phyloP scores from a whole-genome alignment of 2,797 vertebrate genomes.

The Graptemys geographica region DNA sequence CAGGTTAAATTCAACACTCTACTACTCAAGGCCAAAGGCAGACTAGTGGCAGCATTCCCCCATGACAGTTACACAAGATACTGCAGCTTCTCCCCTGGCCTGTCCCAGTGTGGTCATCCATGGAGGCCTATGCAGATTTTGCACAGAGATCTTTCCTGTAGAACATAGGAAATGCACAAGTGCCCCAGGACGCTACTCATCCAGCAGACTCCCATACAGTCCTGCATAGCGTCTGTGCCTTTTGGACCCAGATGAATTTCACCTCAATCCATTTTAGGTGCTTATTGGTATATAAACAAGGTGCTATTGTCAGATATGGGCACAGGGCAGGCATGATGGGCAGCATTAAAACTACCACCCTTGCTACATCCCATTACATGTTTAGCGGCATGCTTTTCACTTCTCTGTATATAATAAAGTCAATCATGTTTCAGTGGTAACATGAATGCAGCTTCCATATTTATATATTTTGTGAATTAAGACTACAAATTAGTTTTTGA shows the following conservation, averaged over 20 bases:
- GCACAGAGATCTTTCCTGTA: background rate
- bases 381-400: background rate
- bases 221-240: background rate
- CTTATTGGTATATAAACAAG: background rate
- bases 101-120: background rate
- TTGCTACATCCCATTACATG: background rate
- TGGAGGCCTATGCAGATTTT: background rate
- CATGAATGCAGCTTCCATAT: background rate
- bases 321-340: background rate
- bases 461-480: background rate
- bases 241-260: background rate
- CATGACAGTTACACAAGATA: background rate
- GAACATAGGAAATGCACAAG: background rate
- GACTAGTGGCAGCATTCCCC: background rate
- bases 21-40: background rate
- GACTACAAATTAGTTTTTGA: slow-evolving; percentile 8
- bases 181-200: background rate
- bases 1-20: background rate
- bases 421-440: background rate
- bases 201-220: background rate
- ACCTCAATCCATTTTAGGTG: background rate
- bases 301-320: background rate
- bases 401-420: background rate
- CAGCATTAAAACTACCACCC: background rate
- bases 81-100: background rate